phyloP scores from a whole-genome alignment of 2,113 vertebrate species.

The Manacus vitellinus region DNA sequence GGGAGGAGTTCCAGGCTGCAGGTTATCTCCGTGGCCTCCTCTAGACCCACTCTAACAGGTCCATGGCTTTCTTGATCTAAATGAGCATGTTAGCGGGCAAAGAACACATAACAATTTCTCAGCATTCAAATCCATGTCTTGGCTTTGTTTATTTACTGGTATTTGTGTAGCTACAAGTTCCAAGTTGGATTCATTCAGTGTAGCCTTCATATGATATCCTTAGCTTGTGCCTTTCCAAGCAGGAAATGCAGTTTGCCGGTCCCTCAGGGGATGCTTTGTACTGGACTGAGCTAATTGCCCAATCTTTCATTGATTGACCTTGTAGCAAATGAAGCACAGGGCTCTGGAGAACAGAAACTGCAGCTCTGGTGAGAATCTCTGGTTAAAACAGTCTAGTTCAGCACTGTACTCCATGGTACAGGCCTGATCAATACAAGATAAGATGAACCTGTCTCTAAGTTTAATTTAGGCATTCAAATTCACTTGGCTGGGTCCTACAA shows the following conservation, averaged over 20 bases:
- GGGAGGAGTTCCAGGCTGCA: background rate
- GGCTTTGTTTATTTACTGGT: background rate
- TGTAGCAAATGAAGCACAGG: background rate
- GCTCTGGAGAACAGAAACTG: background rate
- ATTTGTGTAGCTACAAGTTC: background rate
- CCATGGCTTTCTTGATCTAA: background rate
- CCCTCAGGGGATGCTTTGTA: background rate
- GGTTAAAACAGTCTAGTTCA: background rate
- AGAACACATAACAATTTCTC: background rate
- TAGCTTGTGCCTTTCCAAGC: background rate
- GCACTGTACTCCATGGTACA: background rate
- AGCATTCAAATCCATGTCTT: background rate
- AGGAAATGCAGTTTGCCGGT: background rate
- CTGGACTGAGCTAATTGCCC: background rate
- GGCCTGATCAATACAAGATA: background rate
- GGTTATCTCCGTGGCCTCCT: background rate
- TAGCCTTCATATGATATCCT: background rate
- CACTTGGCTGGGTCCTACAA: accelerated
- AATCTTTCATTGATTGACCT: background rate
- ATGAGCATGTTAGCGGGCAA: background rate
- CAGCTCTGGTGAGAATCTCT: background rate
- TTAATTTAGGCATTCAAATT: background rate
- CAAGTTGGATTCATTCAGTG: background rate
- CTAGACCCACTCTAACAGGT: background rate
- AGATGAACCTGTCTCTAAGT: background rate